phyloP scores from a whole-genome alignment of 1,140 invertebrate genomes.

The Tetragnatha versicolor region DNA sequence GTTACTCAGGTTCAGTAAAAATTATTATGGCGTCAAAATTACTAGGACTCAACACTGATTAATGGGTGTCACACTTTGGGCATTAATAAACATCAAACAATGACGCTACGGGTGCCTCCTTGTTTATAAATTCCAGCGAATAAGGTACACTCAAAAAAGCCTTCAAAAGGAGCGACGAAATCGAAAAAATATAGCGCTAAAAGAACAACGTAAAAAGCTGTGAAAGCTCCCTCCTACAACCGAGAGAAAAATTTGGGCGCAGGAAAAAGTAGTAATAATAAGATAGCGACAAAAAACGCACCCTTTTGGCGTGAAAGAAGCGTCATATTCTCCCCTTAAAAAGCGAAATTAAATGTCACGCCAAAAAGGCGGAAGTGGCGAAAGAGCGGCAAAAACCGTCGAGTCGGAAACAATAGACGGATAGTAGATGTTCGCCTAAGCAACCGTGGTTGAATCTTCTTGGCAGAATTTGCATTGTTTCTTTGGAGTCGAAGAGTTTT shows the following conservation, averaged over 20 bases:
- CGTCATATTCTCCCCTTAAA: slow-evolving; percentile 44
- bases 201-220: slow-evolving; percentile 31
- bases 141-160: not conserved
- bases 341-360: slow-evolving; percentile 54
- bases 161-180: not conserved
- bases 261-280: slow-evolving; percentile 37
- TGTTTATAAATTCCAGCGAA: not conserved
- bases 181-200: slow-evolving; percentile 23
- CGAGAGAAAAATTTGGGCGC: not conserved
- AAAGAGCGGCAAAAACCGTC: slow-evolving; percentile 8
- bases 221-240: slow-evolving; percentile 13
- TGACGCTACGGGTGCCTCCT: not conserved
- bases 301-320: slow-evolving; percentile 8
- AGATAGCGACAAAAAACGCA: slow-evolving; percentile 43
- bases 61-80: slow-evolving; percentile 2
- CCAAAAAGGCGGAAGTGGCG: slow-evolving; percentile 45
- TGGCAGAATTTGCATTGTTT: too few relatives aligned
- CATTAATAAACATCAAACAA: slow-evolving; percentile 32
- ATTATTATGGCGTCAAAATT: slow-evolving; percentile 34
- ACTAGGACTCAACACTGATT: slow-evolving; percentile 9
- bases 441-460: too few relatives aligned
- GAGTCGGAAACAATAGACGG: too few relatives aligned
- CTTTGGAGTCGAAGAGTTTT: too few relatives aligned
- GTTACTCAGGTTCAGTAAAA: slow-evolving; percentile 12
- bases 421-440: too few relatives aligned